Evolutionary conservation across 1,140 invertebrate genomes (phyloP).

Genomic region (Lutraria rhynchaena): DNA sequence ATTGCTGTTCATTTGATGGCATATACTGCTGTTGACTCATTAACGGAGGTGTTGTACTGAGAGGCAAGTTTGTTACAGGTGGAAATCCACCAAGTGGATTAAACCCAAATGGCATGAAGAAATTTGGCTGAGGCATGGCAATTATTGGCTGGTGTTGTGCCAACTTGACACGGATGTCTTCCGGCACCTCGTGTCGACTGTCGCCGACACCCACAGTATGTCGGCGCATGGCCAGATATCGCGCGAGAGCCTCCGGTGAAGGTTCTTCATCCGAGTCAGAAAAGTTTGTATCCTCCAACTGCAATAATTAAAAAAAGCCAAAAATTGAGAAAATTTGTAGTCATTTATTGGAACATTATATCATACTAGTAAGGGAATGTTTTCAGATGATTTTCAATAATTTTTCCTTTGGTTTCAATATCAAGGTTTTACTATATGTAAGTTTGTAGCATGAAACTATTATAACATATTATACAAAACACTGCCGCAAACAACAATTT

Average conservation of each 20-base stretch:
- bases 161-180: slow-evolving; percentile 80
- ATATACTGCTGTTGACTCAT: slow-evolving; percentile 60
- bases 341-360: no score
- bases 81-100: slow-evolving; percentile 81
- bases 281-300: slow-evolving; percentile 78
- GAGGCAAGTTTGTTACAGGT: slow-evolving; percentile 87
- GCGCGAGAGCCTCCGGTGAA: slow-evolving; percentile 79
- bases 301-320: no score
- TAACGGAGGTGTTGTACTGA: slow-evolving; percentile 78
- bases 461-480: no score
- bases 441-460: no score
- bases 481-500: no score
- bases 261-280: slow-evolving; percentile 85
- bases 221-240: slow-evolving; percentile 86
- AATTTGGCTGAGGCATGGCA: slow-evolving; percentile 72
- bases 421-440: no score
- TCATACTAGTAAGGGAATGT: no score
- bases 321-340: no score
- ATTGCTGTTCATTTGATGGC: slow-evolving; percentile 87
- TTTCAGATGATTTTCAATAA: no score
- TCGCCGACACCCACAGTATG: slow-evolving; percentile 97
- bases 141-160: slow-evolving; percentile 77
- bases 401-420: no score
- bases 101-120: slow-evolving; percentile 69
- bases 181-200: slow-evolving; percentile 88